Conservation (phyloP, 2,888 invertebrate species). For the Arrhopalites spinosus region DNA sequence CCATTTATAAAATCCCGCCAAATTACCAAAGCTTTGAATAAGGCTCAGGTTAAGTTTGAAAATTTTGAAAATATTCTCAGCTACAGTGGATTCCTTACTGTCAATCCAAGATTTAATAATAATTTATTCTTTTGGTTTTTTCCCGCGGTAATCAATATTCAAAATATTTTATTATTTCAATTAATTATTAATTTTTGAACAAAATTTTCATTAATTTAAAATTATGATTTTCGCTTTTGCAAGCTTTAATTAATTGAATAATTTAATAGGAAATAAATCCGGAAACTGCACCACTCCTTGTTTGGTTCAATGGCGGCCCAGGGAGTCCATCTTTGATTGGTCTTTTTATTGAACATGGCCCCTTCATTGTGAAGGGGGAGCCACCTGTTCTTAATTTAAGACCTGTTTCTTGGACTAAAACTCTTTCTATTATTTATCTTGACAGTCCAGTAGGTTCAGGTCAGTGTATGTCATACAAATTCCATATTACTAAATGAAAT, state of each 20-base stretch:
- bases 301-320: neutral
- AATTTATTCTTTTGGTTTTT: conserved; percentile 1
- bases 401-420: neutral
- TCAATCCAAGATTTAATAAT: neutral
- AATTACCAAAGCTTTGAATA: too few species aligned
- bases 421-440: neutral
- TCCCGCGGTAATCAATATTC: neutral
- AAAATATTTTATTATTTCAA: too few species aligned
- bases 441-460: conserved; percentile 1
- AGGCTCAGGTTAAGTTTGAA: too few species aligned
- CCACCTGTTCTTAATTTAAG: neutral
- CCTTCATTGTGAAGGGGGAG: too few species aligned
- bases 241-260: too few species aligned
- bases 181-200: too few species aligned
- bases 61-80: neutral
- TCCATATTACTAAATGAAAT: too few species aligned
- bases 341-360: neutral
- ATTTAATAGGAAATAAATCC: too few species aligned
- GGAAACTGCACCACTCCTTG: too few species aligned
- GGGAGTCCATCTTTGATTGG: neutral
- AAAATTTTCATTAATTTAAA: too few species aligned
- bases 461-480: neutral
- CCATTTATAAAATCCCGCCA: too few species aligned
- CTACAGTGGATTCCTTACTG: neutral
- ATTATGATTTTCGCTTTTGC: too few species aligned